Conservation (phyloP, 2,888 invertebrate genomes). For the Thera britannica region DNA sequence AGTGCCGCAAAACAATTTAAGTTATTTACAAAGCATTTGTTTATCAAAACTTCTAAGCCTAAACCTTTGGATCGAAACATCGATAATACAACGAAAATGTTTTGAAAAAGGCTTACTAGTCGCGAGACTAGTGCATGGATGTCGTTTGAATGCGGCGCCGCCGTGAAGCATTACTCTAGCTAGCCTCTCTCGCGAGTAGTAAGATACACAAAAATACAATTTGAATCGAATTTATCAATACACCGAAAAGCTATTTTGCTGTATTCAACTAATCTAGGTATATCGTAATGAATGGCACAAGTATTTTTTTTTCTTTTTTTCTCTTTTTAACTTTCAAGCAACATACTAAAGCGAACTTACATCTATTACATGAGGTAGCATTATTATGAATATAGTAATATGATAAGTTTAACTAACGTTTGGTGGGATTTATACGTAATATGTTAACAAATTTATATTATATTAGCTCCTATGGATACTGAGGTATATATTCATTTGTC, state of each 20-base stretch:
- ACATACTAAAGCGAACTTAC: conserved; percentile 53
- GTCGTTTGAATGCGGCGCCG: not conserved
- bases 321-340: conserved; percentile 44
- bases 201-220: conserved; percentile 23
- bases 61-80: conserved; percentile 41
- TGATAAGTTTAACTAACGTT: conserved; percentile 74
- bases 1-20: conserved; percentile 67
- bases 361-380: conserved; percentile 74
- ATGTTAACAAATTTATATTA: conserved; percentile 76
- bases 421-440: conserved; percentile 80
- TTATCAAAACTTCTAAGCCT: conserved; percentile 37
- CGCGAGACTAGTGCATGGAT: conserved; percentile 13
- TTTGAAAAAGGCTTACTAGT: conserved; percentile 22
- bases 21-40: conserved; percentile 68
- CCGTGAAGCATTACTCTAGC: not conserved
- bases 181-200: conserved; percentile 26
- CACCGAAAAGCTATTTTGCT: conserved; percentile 20
- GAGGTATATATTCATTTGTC: conserved; percentile 77
- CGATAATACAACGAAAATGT: conserved; percentile 25
- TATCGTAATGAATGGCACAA: conserved; percentile 47
- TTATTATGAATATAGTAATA: conserved; percentile 67
- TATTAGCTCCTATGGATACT: conserved; percentile 71
- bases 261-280: conserved; percentile 30
- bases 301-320: conserved; percentile 35
- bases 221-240: conserved; percentile 24